These are phyloP conservation scores for Ptilonorhynchus violaceus DNA, from an alignment of 2,113 vertebrate species.

Conservation along the genomic window DNA sequence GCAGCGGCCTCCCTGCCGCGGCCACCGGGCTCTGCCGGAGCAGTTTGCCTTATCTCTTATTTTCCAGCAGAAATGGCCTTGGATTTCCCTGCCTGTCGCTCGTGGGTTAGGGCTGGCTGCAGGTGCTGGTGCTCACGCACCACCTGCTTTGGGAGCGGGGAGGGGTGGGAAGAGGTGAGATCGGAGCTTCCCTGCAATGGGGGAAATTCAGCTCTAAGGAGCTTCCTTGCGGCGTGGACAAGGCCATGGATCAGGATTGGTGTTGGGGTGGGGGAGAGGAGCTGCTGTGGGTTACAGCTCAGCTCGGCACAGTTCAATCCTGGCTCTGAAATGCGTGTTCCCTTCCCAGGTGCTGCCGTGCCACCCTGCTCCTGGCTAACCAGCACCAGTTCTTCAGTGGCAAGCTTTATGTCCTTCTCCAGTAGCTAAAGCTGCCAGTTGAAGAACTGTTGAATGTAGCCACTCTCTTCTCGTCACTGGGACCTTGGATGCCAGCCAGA, in stretches of 20 bases:
- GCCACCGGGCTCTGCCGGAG: fast-evolving
- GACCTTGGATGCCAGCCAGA: background rate
- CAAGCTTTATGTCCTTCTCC: conserved; percentile 99
- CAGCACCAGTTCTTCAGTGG: conserved; percentile 99
- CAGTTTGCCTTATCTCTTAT: background rate
- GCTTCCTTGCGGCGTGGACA: too few species aligned
- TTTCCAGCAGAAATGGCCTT: background rate
- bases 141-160: background rate
- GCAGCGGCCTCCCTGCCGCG: background rate
- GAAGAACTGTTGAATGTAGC: conserved; percentile 99
- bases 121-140: background rate
- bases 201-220: too few species aligned
- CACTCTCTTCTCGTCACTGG: conserved; percentile 70
- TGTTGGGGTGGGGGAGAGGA: background rate
- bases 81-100: background rate
- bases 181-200: too few species aligned
- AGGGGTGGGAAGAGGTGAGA: too few species aligned
- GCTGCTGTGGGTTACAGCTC: background rate
- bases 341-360: background rate
- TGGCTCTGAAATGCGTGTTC: conserved; percentile 5
- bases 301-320: fast-evolving
- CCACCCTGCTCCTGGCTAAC: conserved; percentile 82
- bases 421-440: conserved; percentile 99
- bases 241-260: fast-evolving
- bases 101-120: fast-evolving